A percentile compares a stretch with the other conserved stretches of the same genome.
These are phyloP conservation scores for Chymomyza amoena DNA, from an alignment of 2,888 invertebrate genomes.

Conservation along the genomic window DNA sequence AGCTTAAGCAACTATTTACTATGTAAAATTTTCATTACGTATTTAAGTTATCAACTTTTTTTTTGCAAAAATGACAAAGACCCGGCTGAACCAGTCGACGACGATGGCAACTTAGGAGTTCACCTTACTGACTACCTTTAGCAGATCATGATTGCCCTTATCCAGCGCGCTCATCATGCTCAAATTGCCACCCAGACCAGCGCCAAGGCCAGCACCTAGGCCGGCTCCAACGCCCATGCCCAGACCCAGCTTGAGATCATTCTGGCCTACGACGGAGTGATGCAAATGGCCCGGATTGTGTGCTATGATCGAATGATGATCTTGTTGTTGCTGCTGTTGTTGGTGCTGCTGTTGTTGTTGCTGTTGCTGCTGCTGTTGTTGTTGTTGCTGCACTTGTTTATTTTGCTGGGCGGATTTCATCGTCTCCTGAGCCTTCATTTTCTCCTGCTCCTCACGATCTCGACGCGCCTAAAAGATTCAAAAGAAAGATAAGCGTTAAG, in stretches of 20 bases:
- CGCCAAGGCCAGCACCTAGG: conserved; percentile 66
- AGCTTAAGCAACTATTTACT: conserved; percentile 75
- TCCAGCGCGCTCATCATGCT: conserved; percentile 79
- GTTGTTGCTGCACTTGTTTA: conserved; percentile 80
- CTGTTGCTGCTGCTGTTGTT: conserved; percentile 75
- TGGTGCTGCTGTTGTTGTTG: conserved; percentile 73
- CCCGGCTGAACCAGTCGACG: conserved; percentile 17
- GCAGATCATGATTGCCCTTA: conserved; percentile 78
- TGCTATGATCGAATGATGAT: conserved; percentile 78
- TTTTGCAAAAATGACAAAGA: background rate
- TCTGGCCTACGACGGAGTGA: conserved; percentile 79
- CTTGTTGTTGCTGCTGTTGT: conserved; percentile 74
- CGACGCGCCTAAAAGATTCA: conserved; percentile 83
- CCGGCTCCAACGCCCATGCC: conserved; percentile 77
- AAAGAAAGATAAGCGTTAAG: conserved; percentile 10
- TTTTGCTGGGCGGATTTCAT: conserved; percentile 92
- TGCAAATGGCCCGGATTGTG: conserved; percentile 79
- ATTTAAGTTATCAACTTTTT: conserved; percentile 75
- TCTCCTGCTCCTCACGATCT: conserved; percentile 93
- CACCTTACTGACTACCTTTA: conserved; percentile 79
- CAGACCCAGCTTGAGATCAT: conserved; percentile 78
- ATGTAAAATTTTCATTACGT: conserved; percentile 74
- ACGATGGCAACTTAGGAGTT: conserved; percentile 76
- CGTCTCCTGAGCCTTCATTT: conserved; percentile 93
- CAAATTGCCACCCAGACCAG: conserved; percentile 77